Base-by-base conservation (phyloP, 2,888 invertebrate genomes). In the Apodemia mormo region DNA sequence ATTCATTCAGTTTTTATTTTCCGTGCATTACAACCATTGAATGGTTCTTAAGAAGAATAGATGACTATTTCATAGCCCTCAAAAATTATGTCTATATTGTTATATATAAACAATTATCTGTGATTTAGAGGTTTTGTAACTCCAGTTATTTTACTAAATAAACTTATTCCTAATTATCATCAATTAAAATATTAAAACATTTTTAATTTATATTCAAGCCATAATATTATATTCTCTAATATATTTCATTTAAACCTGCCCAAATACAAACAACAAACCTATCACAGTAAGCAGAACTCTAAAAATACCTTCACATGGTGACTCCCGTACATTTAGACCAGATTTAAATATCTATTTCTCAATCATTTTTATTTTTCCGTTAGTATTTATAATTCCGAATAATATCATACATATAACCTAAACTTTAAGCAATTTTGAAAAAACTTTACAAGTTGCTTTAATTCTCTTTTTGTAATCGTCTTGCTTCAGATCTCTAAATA, bases 221-320 rank as follows among this genome's bases (percentile, higher is more conserved):
- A 30, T 52, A 52, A 52, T 58, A 37, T 37, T 37, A 58, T 30
- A 58, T 58, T 68, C 56, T 29, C 43, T 29, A 40, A 70, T 33
- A 70, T 61, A 66, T 66, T 49, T 68, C 66, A 68, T 58, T 58
- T 66, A 58, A 54, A 70, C 67, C 65, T 65, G 65, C 64, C 67
- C 67, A 70, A 70, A 14, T 52, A 64, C 45, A 67, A 64, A 54
- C 69, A 73, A 37, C 65, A 71, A 74, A 74, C 74, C 72, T 75
- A 75, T 75, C 75, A 75, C 75, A 75, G 75, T 74, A 58, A 58
- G 58, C 58, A 58, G 58, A 58, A 58, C 58, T 12, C 58, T 30
- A 2, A 12, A 30, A 58, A 58, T 58, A 30, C 58, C 30, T 30
- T 58, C 30, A 58, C 58, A 30, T 30, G 58, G 58, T 58, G 58